Percentiles rank a stretch among this genome's conserved stretches.
These are phyloP conservation scores for Mormyrus proboscirostris DNA, from an alignment of 2,797 vertebrate genomes.

Conservation along the genomic window DNA sequence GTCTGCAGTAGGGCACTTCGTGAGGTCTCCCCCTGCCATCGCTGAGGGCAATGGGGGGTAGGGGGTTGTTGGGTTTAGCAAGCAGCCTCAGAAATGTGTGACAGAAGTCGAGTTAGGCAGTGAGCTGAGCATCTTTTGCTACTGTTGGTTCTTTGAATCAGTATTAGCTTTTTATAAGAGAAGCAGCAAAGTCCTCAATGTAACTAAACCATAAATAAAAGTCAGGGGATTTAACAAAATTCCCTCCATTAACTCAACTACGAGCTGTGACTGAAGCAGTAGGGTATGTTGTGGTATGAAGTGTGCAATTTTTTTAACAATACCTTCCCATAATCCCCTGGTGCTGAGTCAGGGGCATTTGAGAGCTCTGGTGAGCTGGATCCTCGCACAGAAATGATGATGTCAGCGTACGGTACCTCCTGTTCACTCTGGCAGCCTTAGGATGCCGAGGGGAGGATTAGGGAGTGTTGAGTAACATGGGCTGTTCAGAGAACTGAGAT, in stretches of 20 bases:
- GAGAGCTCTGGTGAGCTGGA: slow-evolving; percentile 63
- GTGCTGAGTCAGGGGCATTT: slow-evolving; percentile 42
- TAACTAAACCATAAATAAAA: neutral
- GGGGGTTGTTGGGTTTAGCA: neutral
- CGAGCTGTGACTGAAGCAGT: neutral
- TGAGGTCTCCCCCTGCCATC: slow-evolving; percentile 46
- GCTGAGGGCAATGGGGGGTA: slow-evolving; percentile 44
- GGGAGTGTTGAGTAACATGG: neutral
- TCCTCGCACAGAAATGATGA: slow-evolving; percentile 64
- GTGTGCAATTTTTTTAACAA: neutral
- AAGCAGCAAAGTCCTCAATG: neutral
- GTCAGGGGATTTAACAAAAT: neutral
- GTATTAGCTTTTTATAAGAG: neutral
- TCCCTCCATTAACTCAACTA: no score
- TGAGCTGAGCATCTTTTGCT: neutral
- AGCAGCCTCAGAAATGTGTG: neutral
- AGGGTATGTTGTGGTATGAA: neutral
- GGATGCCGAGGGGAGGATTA: slow-evolving; percentile 29
- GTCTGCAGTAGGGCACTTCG: slow-evolving; percentile 45
- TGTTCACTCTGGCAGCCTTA: slow-evolving; percentile 60
- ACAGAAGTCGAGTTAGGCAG: neutral
- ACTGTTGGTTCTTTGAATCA: neutral
- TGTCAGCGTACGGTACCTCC: slow-evolving; percentile 73
- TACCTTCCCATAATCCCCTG: slow-evolving; percentile 53
- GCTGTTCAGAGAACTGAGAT: neutral